Conservation (phyloP, 2,888 invertebrate genomes). For the Ernsta delagoae region DNA sequence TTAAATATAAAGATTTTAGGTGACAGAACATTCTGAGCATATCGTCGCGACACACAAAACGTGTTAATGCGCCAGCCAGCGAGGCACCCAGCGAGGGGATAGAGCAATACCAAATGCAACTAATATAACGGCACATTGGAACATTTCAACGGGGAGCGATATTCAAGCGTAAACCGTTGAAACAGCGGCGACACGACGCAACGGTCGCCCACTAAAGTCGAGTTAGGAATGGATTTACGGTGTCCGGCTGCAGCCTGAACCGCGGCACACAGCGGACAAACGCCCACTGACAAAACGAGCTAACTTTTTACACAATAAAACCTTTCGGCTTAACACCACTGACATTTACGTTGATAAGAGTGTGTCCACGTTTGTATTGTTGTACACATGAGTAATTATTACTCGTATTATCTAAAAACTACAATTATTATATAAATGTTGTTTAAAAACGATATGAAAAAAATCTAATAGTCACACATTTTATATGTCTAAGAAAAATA, state of each 20-base stretch:
- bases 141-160: slow-evolving; percentile 47
- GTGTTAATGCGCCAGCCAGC: slow-evolving; percentile 16
- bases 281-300: slow-evolving; percentile 19
- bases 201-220: slow-evolving; percentile 61
- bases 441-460: too few relatives aligned
- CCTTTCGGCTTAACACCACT: neutral
- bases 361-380: too few relatives aligned
- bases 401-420: too few relatives aligned
- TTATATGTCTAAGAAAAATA: too few relatives aligned
- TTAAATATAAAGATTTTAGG: too few relatives aligned
- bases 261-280: slow-evolving; percentile 57
- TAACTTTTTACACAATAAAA: slow-evolving; percentile 9
- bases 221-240: slow-evolving; percentile 80
- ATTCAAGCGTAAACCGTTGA: slow-evolving; percentile 62
- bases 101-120: slow-evolving; percentile 47
- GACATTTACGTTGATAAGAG: neutral
- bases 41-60: slow-evolving; percentile 12
- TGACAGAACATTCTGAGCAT: too few relatives aligned
- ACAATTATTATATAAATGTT: too few relatives aligned
- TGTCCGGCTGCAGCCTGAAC: slow-evolving; percentile 54
- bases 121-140: slow-evolving; percentile 45
- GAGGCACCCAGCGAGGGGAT: slow-evolving; percentile 36
- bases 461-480: too few relatives aligned
- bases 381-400: too few relatives aligned
- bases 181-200: slow-evolving; percentile 48